These are phyloP conservation scores for Nannospalax galili DNA, from an alignment of 2,113 vertebrate species.

Conservation along the genomic window DNA sequence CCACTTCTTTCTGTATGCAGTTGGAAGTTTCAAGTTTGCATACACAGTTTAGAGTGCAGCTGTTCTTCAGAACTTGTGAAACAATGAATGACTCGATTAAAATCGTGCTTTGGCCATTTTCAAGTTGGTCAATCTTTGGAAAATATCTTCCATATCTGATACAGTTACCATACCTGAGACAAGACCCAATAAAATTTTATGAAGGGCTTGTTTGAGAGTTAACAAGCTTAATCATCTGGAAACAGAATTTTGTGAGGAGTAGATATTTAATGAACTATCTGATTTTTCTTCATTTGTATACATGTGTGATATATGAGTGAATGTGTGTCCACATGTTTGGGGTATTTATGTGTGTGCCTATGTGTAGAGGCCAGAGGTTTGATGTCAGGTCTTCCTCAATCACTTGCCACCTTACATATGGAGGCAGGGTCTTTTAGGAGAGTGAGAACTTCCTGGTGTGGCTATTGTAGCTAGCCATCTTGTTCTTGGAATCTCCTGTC, in stretches of 20 bases:
- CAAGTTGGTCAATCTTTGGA: neutral
- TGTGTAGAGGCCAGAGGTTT: neutral
- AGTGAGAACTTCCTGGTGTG: neutral
- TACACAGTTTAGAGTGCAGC: neutral
- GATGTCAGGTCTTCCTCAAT: neutral
- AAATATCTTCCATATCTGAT: neutral
- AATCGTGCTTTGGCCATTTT: neutral
- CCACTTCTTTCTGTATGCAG: neutral
- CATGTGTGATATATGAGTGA: neutral
- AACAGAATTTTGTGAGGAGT: neutral
- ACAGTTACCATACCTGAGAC: neutral
- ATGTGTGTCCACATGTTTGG: neutral
- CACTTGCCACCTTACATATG: neutral
- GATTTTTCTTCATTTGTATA: neutral
- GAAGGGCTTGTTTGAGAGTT: neutral
- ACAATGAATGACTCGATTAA: neutral
- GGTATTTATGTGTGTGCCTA: neutral
- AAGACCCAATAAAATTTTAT: neutral
- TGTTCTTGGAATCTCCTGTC: neutral
- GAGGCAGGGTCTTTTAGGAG: neutral
- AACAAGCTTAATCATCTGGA: neutral
- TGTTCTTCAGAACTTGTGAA: neutral
- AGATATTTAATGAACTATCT: neutral
- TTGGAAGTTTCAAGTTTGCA: neutral
- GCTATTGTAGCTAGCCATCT: neutral